These are phyloP conservation scores for Crotalus helleri DNA, from an alignment of 2,113 vertebrate species.

Conservation along the genomic window DNA sequence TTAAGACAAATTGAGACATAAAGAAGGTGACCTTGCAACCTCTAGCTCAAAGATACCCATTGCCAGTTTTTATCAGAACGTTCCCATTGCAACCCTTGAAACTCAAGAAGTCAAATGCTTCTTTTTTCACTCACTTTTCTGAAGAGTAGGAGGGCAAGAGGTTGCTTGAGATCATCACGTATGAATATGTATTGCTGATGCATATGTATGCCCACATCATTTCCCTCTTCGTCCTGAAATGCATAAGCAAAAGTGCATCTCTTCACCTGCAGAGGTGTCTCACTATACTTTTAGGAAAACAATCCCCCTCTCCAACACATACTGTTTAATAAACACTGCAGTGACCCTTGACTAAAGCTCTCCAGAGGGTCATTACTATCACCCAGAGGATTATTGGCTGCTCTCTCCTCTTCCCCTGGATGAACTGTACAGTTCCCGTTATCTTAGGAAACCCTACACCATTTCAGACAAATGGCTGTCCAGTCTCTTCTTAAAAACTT, in stretches of 20 bases:
- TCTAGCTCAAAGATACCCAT: neutral
- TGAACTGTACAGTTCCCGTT: too few species aligned
- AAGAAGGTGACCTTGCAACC: neutral
- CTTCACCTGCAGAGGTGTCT: neutral
- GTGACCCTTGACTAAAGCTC: neutral
- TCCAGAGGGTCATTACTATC: too few species aligned
- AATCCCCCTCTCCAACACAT: neutral
- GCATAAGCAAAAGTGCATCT: neutral
- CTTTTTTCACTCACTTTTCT: neutral
- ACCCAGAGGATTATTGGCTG: too few species aligned
- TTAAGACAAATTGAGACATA: neutral
- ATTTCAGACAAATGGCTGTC: too few species aligned
- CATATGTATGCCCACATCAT: neutral
- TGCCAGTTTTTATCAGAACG: neutral
- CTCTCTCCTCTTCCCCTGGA: too few species aligned
- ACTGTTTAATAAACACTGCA: neutral
- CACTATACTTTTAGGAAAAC: neutral
- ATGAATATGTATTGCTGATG: neutral
- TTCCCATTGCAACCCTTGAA: neutral
- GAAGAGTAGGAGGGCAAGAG: neutral
- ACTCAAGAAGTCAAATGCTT: neutral
- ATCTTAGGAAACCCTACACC: too few species aligned
- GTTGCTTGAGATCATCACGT: neutral
- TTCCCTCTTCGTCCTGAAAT: neutral
- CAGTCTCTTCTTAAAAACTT: too few species aligned